Evolutionary conservation across 2,797 vertebrate genomes (phyloP), one percentile per base, ranked within the genome.

Genomic region (Trachurus trachurus): DNA sequence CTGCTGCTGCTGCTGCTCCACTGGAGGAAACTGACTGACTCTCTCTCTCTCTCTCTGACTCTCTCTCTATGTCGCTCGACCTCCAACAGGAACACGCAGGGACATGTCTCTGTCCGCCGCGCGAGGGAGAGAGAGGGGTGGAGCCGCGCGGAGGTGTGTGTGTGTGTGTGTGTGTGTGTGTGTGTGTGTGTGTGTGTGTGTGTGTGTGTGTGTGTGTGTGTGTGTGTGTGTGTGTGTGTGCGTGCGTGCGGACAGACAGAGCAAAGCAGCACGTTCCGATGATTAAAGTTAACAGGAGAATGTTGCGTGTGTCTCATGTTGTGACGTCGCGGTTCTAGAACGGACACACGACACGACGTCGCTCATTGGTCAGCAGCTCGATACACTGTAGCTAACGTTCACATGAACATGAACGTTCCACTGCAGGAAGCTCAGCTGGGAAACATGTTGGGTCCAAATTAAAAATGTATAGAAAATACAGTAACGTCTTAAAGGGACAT

Each of bases 1-100:
- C 68, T 34, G 71, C 71, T n/a, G 26, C 26, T 26, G 26, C 26
- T 26, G 26, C 26, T 26, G 26, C 26, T 26, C 60, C 65, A 11
- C 39, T 40, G 39, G 10, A 40, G 39, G 10, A 9, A 11, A 4
- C 40, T 52, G 72, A 76, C 37, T 13, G 54, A 61, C 76, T 26
- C 44, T 39, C 22, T 17, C 21, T 0, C n/a, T 59, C 44, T 47
- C 29, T 9, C 89, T 92, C n/a, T 26, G 26, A 94, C 44, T 39
- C 22, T 17, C 21, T 0, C n/a, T 59, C 44, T 47, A 1, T 6
- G 64, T 56, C 59, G 61, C 78, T 85, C 76, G 22, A 76, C 66
- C 82, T 70, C 56, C 34, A 19, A 9, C 74, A 93, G 94, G 94
- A 94, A 96, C 96, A 96, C 95, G 96, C 96, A 96, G 94, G 90